A percentile compares a stretch with the other conserved stretches of the same genome.
Conservation (phyloP, 2,888 invertebrate species). For the Leptinotarsa haldemani region DNA sequence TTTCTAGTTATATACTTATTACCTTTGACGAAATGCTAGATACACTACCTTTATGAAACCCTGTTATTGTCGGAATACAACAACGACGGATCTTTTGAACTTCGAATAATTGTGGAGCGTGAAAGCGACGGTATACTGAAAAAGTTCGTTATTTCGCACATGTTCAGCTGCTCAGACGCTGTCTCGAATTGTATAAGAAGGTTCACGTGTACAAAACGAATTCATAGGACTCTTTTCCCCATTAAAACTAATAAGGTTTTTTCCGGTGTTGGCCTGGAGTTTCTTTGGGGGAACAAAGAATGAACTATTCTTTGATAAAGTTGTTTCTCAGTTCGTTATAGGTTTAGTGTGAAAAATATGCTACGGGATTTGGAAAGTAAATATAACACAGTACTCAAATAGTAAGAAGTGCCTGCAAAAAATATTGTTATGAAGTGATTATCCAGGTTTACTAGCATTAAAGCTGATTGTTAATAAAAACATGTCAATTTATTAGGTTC, state of each 20-base stretch:
- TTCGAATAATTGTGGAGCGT: background rate
- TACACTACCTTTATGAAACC: background rate
- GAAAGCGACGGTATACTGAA: background rate
- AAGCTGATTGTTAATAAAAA: too few relatives aligned
- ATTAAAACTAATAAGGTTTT: constrained; percentile 27
- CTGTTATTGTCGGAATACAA: background rate
- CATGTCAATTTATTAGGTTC: too few relatives aligned
- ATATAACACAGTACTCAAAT: too few relatives aligned
- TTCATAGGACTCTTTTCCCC: constrained; percentile 11
- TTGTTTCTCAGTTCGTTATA: background rate
- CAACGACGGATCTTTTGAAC: background rate
- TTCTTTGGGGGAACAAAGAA: background rate
- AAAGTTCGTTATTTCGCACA: constrained; percentile 19
- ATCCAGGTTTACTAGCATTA: too few relatives aligned
- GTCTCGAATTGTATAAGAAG: constrained; percentile 20
- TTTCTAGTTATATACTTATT: background rate
- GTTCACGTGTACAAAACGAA: constrained; percentile 22
- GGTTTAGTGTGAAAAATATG: background rate
- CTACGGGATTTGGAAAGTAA: background rate
- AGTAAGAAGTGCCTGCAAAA: too few relatives aligned
- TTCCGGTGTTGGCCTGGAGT: constrained; percentile 16
- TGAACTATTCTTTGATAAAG: background rate
- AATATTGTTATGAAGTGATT: too few relatives aligned
- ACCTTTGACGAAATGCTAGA: background rate
- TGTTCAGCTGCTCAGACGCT: constrained; percentile 14